Evolutionary conservation across 2,797 vertebrate genomes (phyloP), one percentile per base, ranked within the genome.

Genomic region (Zalophus californianus): DNA sequence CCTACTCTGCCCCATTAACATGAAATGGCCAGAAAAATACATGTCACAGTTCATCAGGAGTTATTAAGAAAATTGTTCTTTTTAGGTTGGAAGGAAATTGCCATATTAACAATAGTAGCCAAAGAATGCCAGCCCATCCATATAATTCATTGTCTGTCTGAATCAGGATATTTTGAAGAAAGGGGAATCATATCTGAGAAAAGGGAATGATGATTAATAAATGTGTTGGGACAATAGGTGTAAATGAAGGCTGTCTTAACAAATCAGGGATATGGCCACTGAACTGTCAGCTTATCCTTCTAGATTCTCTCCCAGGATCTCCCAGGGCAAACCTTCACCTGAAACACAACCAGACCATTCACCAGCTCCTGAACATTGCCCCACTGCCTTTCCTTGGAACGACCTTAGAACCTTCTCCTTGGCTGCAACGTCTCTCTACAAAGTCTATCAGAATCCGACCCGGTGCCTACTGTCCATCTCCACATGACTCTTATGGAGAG

Each of bases 61-160:
- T 95, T 96, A 92, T 92, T 80, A 92, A 29, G 70, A 88, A 95
- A 92, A 94, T 48, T 38, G n/a, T 35, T 84, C 41, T 86, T 94
- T 84, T 50, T 18, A 85, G 80, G 73, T 41, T 27, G 20, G 64
- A 90, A 88, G 54, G 29, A 91, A 94, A 87, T 60, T 58, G 10
- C 38, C 50, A 16, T 41, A 12, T 77, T 54, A 66, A 48, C 21
- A 85, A 41, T 4, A 85, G 64, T 16, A 20, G 64, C 18, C 80
- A 85, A 35, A 14, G 77, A 94, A 41, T 5, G 2, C n/a, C 70
- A 90, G 79, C 50, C n/a, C 38, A 58, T 48, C 25, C 23, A 0
- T 62, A 3, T 27, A 29, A 32, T 16, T 38, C 54, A 16, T 14
- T n/a, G 38, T 70, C 35, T 89, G 27, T n/a, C 77, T 66, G 29